phyloP scores from a whole-genome alignment of 2,113 vertebrate genomes.

The Hucho hucho region DNA sequence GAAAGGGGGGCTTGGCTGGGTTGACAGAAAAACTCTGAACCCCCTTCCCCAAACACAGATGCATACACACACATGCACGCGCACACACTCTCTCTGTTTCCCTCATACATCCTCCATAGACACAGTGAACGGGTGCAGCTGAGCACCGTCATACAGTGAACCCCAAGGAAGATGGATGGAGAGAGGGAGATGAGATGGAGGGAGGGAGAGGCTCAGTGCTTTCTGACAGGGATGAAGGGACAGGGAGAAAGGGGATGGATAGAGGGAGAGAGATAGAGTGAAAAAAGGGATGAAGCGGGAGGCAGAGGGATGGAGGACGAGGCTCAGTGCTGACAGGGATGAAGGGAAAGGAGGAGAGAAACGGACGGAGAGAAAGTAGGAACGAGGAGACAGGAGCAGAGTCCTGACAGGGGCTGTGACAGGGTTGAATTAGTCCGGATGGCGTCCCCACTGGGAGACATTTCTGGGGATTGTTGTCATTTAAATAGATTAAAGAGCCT shows the following conservation, averaged over 20 bases:
- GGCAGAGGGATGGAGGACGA: no score
- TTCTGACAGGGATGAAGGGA: not conserved
- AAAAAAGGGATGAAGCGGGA: no score
- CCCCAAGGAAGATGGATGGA: slow-evolving; percentile 42
- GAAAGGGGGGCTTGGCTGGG: no score
- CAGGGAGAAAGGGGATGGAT: not conserved
- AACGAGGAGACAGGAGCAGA: slow-evolving; percentile 11
- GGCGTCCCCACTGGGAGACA: slow-evolving; percentile 50
- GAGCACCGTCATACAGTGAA: slow-evolving; percentile 34
- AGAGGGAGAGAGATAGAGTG: not conserved
- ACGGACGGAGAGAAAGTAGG: not conserved
- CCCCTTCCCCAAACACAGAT: not conserved
- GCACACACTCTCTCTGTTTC: not conserved
- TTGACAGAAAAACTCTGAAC: no score
- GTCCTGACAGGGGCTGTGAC: slow-evolving; percentile 67
- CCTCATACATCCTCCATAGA: slow-evolving; percentile 15
- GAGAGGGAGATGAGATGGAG: not conserved
- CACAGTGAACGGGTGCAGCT: slow-evolving; percentile 13
- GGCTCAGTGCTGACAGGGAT: not conserved
- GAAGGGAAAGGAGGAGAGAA: not conserved
- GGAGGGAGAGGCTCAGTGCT: not conserved
- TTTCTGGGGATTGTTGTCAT: slow-evolving; percentile 69
- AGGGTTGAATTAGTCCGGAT: slow-evolving; percentile 69
- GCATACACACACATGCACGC: not conserved
- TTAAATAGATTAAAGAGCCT: slow-evolving; percentile 69